Percentiles rank a stretch among this genome's conserved stretches.
phyloP scores from a whole-genome alignment of 2,888 invertebrate genomes.

The Limnephilus rhombicus region DNA sequence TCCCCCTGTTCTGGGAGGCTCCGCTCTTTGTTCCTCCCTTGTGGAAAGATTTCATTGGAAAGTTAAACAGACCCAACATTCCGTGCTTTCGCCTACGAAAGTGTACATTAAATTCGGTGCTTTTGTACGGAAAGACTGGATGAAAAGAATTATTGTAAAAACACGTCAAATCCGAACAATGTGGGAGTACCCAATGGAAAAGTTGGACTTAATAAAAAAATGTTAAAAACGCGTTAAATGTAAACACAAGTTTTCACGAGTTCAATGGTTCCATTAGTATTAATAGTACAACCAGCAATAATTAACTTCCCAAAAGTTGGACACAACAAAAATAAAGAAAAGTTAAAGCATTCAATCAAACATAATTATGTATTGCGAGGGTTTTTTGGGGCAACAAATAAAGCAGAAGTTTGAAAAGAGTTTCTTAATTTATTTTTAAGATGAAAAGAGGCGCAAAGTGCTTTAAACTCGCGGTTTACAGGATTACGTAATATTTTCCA shows the following conservation, averaged over 20 bases:
- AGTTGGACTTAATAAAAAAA: background rate
- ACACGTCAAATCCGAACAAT: background rate
- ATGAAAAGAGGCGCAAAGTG: background rate
- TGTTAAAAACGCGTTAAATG: background rate
- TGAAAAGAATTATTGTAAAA: slow-evolving; percentile 2
- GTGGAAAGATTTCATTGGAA: slow-evolving; percentile 42
- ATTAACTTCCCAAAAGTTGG: background rate
- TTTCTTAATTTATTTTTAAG: background rate
- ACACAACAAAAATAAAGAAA: background rate
- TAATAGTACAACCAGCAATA: background rate
- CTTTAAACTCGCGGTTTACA: background rate
- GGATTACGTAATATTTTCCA: background rate
- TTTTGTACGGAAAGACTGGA: background rate
- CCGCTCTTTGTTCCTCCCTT: background rate
- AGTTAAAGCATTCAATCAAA: background rate
- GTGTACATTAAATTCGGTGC: slow-evolving; percentile 31
- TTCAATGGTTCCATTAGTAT: background rate
- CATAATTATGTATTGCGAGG: background rate
- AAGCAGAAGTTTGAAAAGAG: background rate
- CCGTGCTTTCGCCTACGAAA: background rate
- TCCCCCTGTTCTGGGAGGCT: slow-evolving; percentile 3
- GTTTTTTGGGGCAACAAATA: background rate
- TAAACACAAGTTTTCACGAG: background rate
- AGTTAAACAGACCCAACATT: slow-evolving; percentile 21
- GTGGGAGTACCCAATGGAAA: background rate